phyloP scores from a whole-genome alignment of 1,140 invertebrate genomes.

The Pseudoatta argentina region DNA sequence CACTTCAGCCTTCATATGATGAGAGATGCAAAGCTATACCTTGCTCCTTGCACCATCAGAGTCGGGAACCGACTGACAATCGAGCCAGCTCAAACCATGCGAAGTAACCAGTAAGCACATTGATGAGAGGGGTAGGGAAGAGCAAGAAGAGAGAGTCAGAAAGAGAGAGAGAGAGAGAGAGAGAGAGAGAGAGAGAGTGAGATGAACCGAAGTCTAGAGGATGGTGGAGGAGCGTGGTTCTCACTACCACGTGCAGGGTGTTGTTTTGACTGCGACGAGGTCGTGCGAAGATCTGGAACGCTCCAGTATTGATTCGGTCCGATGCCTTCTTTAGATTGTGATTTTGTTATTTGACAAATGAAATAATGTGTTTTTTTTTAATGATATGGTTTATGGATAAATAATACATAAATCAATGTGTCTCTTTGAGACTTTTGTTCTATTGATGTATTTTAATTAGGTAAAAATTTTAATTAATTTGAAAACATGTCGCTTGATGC shows the following conservation, averaged over 20 bases:
- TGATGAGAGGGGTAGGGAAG: conserved; percentile 53
- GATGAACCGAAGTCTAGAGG: neutral
- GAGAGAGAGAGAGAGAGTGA: conserved; percentile 32
- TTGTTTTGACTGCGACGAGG: conserved; percentile 53
- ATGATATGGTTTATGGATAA: neutral
- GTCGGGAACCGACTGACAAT: conserved; percentile 76
- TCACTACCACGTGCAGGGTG: conserved; percentile 53
- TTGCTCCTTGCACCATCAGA: conserved; percentile 66
- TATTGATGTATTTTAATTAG: neutral
- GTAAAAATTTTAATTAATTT: neutral
- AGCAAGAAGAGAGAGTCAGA: conserved; percentile 28
- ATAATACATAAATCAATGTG: neutral
- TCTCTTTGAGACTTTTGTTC: neutral
- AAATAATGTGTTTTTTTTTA: neutral
- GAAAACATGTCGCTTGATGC: neutral
- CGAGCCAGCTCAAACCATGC: conserved; percentile 74
- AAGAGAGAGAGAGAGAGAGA: conserved; percentile 29
- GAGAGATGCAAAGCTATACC: neutral
- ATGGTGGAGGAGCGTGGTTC: conserved; percentile 19
- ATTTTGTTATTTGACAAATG: neutral
- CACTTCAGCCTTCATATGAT: neutral
- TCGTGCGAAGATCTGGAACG: neutral
- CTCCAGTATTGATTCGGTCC: conserved; percentile 32
- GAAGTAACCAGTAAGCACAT: conserved; percentile 73
- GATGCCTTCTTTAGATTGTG: neutral